Conservation (phyloP, 2,888 invertebrate species). For the Tethea ocularis region DNA sequence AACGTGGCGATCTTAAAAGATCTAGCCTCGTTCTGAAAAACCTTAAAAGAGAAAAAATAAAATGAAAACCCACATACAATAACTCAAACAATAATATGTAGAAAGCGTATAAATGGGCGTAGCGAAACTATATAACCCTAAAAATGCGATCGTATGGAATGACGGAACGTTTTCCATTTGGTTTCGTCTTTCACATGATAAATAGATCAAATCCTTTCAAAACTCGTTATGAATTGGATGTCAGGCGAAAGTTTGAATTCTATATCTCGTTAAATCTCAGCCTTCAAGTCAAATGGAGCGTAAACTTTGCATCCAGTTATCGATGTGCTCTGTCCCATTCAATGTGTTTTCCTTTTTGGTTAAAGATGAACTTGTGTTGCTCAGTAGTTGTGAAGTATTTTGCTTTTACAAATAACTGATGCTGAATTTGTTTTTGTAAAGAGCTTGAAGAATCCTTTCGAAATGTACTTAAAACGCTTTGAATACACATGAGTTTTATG, state of each 20-base stretch:
- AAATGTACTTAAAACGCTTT: no score
- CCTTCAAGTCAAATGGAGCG: not conserved
- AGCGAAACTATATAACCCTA: not conserved
- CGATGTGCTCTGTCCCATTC: not conserved
- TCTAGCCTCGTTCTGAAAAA: no score
- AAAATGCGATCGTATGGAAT: not conserved
- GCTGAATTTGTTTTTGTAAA: not conserved
- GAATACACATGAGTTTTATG: no score
- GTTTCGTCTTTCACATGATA: not conserved
- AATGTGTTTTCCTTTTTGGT: not conserved
- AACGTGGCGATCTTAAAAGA: no score
- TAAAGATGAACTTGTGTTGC: not conserved
- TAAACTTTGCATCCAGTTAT: constrained; percentile 4
- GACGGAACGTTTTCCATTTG: constrained; percentile 5
- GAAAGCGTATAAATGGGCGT: no score
- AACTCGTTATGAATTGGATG: constrained; percentile 2
- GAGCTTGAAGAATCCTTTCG: no score
- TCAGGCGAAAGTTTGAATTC: constrained; percentile 3
- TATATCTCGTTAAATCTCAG: not conserved
- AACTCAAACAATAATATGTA: no score
- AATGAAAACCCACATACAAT: no score
- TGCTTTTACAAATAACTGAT: constrained; percentile 8
- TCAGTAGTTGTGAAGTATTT: not conserved
- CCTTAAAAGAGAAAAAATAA: no score
- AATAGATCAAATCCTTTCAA: not conserved